Conservation (phyloP, 2,113 vertebrate genomes). For the Myotis davidii region DNA sequence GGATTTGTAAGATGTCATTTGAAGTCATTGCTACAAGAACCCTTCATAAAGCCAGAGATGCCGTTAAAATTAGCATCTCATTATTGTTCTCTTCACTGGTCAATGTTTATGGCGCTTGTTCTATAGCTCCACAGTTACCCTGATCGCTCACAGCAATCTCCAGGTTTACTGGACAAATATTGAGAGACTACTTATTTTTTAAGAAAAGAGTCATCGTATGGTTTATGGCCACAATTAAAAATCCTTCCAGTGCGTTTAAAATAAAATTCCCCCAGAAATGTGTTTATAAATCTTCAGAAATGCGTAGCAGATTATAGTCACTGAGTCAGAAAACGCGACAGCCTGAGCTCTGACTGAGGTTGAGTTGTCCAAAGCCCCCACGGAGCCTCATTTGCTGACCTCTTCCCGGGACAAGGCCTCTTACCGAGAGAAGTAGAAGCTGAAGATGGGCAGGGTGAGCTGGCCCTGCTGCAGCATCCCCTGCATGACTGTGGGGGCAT, state of each 20-base stretch:
- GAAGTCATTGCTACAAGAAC: background rate
- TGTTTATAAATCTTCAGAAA: background rate
- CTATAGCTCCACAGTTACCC: background rate
- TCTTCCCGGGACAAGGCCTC: accelerated
- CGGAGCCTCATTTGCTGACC: background rate
- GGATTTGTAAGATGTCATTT: background rate
- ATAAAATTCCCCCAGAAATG: background rate
- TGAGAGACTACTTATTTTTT: background rate
- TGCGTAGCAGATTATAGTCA: background rate
- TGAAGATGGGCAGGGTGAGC: conserved; percentile 82
- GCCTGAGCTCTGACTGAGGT: background rate
- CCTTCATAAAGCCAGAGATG: background rate
- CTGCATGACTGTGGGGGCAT: conserved; percentile 25
- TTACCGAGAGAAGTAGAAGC: conserved; percentile 83
- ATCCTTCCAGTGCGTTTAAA: background rate
- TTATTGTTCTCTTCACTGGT: background rate
- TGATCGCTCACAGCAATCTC: background rate
- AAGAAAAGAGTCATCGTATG: background rate
- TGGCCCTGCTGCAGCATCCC: conserved; percentile 81
- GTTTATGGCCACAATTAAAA: background rate
- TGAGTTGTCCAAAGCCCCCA: background rate
- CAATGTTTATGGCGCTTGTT: background rate
- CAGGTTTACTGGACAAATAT: background rate
- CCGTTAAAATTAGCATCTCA: background rate
- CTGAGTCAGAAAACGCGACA: background rate